These are phyloP conservation scores for Teinopalpus imperialis DNA, from an alignment of 2,888 invertebrate genomes.

Conservation along the genomic window DNA sequence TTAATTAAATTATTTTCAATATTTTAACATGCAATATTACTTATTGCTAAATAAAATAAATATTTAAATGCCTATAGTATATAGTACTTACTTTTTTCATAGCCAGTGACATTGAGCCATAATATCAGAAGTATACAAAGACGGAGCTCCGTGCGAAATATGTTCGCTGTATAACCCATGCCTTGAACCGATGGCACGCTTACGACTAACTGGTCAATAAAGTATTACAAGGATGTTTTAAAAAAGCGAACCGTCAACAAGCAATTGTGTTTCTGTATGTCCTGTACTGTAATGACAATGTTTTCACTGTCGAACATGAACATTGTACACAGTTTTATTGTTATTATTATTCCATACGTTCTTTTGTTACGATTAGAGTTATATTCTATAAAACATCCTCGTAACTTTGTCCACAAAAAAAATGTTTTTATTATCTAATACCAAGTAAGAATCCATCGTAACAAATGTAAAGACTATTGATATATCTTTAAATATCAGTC, in stretches of 20 bases:
- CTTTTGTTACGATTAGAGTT: slow-evolving; percentile 30
- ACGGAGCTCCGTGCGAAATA: slow-evolving; percentile 5
- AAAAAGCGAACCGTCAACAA: slow-evolving; percentile 39
- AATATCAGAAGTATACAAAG: slow-evolving; percentile 33
- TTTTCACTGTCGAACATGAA: slow-evolving; percentile 14
- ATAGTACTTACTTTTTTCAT: slow-evolving; percentile 59
- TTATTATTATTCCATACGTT: slow-evolving; percentile 32
- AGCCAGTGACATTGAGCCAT: slow-evolving; percentile 35
- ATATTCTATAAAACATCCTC: slow-evolving; percentile 13
- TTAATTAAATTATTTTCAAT: too few species aligned
- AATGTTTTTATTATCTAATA: too few species aligned
- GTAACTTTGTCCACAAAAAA: background rate
- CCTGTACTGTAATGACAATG: slow-evolving; percentile 15
- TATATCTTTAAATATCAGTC: too few species aligned
- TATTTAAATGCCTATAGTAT: background rate
- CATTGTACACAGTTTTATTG: slow-evolving; percentile 24
- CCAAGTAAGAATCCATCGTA: too few species aligned
- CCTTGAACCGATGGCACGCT: slow-evolving; percentile 12
- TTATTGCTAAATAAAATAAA: too few species aligned
- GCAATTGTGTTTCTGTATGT: slow-evolving; percentile 37
- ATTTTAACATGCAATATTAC: too few species aligned
- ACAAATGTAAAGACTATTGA: too few species aligned
- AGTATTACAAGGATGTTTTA: slow-evolving; percentile 39
- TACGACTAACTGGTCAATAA: slow-evolving; percentile 10
- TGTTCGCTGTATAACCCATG: slow-evolving; percentile 17